Conservation (phyloP, 2,113 vertebrate species). For the Oceanites oceanicus region DNA sequence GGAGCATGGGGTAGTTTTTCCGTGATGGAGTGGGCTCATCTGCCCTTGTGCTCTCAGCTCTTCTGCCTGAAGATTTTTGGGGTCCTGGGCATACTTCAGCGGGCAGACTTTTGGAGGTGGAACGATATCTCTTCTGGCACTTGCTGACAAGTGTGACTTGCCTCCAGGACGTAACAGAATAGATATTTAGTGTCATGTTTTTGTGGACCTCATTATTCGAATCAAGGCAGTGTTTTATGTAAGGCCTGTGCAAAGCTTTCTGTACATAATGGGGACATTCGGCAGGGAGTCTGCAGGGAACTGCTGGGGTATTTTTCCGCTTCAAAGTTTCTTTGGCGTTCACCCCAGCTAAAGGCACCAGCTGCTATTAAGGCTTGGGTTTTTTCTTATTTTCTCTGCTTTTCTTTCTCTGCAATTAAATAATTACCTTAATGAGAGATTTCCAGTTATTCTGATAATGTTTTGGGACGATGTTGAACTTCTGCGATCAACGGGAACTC, state of each 20-base stretch:
- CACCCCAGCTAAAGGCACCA: not conserved
- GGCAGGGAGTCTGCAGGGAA: not conserved
- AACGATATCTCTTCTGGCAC: not conserved
- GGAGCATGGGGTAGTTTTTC: not conserved
- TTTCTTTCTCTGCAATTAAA: not conserved
- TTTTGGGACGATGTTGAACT: not conserved
- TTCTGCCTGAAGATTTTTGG: not conserved
- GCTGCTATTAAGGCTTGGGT: not conserved
- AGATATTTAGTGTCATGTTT: not conserved
- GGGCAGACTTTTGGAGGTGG: not conserved
- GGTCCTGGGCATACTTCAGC: not conserved
- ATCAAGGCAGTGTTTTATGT: not conserved
- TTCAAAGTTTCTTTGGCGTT: not conserved
- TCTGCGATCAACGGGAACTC: not conserved
- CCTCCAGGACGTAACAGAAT: not conserved
- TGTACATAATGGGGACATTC: not conserved
- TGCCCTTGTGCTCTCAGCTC: not conserved
- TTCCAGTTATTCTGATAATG: not conserved
- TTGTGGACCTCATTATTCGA: not conserved
- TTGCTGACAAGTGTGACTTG: not conserved
- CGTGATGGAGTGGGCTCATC: not conserved
- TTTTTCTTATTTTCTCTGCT: not conserved
- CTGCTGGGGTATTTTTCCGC: not conserved
- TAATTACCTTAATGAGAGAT: conserved; percentile 2
- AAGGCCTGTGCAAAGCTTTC: not conserved